A percentile compares a stretch with the other conserved stretches of the same genome.
These are phyloP conservation scores for Rhyacophila brunnea DNA, from an alignment of 1,140 invertebrate genomes.

Conservation along the genomic window DNA sequence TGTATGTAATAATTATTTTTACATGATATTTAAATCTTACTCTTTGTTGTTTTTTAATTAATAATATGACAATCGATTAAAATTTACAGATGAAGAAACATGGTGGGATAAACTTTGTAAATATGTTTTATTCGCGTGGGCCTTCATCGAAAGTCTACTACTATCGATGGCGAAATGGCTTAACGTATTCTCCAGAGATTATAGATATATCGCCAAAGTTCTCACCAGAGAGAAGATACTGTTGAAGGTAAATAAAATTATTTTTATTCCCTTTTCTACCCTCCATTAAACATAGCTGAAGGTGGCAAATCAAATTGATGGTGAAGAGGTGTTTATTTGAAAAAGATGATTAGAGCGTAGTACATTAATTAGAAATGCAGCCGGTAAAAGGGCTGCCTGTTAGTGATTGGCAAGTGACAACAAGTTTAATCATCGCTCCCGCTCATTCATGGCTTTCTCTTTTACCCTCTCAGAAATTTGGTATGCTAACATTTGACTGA, in stretches of 20 bases:
- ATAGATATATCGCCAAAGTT: constrained; percentile 85
- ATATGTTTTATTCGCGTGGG: constrained; percentile 42
- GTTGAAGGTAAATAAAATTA: constrained; percentile 68
- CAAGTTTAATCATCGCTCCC: too few relatives aligned
- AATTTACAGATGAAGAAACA: constrained; percentile 42
- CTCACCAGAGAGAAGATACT: constrained; percentile 76
- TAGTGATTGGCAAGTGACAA: too few relatives aligned
- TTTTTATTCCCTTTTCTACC: not conserved
- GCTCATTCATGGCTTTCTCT: too few relatives aligned
- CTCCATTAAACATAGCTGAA: too few relatives aligned
- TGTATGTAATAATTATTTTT: not conserved
- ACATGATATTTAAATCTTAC: not conserved
- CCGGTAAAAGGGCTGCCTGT: too few relatives aligned
- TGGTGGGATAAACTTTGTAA: constrained; percentile 31
- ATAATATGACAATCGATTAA: constrained; percentile 3
- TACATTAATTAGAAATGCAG: too few relatives aligned
- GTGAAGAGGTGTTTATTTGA: too few relatives aligned
- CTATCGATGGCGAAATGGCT: constrained; percentile 85
- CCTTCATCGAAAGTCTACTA: constrained; percentile 78
- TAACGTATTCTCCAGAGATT: constrained; percentile 88
- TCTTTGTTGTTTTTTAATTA: constrained; percentile 1
- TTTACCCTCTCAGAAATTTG: too few relatives aligned
- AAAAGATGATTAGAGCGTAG: too few relatives aligned
- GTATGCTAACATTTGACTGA: too few relatives aligned
- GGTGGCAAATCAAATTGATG: too few relatives aligned